Conservation (phyloP, 1,140 invertebrate genomes). For the Galleria mellonella region DNA sequence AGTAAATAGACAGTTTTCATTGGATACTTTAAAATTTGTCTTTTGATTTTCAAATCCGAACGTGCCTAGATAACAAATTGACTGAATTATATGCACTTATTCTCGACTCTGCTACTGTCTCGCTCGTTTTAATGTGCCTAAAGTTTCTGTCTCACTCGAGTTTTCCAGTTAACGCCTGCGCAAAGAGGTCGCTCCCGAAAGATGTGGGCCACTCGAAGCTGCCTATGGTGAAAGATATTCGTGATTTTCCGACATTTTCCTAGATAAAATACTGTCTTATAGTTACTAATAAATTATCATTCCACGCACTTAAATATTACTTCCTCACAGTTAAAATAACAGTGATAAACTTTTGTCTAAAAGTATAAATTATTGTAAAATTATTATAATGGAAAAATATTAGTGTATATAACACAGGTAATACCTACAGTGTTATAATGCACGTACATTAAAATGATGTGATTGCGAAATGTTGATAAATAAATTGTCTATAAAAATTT, state of each 20-base stretch:
- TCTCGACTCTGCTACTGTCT: constrained; percentile 28
- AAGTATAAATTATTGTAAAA: no score
- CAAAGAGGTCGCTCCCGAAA: constrained; percentile 46
- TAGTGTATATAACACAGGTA: no score
- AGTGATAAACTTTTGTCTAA: no score
- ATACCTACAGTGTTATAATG: no score
- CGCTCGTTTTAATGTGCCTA: constrained; percentile 18
- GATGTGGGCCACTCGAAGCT: constrained; percentile 52
- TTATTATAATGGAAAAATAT: no score
- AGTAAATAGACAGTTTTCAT: no score
- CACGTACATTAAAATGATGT: neutral
- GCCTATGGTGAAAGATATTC: constrained; percentile 28
- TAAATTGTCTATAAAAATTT: constrained; percentile 5
- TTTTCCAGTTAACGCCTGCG: constrained; percentile 57
- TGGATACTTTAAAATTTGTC: no score
- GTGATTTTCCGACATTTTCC: neutral
- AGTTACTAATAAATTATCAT: no score
- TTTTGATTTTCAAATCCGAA: constrained; percentile 37
- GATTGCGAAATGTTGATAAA: neutral
- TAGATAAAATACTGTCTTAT: no score
- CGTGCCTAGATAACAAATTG: constrained; percentile 62
- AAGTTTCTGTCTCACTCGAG: constrained; percentile 26
- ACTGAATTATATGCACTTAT: constrained; percentile 52
- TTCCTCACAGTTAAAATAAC: no score
- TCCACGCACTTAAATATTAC: no score